Evolutionary conservation across 2,888 invertebrate genomes (phyloP), one percentile per base, ranked within the genome.

Genomic region (Epinotia nisella): DNA sequence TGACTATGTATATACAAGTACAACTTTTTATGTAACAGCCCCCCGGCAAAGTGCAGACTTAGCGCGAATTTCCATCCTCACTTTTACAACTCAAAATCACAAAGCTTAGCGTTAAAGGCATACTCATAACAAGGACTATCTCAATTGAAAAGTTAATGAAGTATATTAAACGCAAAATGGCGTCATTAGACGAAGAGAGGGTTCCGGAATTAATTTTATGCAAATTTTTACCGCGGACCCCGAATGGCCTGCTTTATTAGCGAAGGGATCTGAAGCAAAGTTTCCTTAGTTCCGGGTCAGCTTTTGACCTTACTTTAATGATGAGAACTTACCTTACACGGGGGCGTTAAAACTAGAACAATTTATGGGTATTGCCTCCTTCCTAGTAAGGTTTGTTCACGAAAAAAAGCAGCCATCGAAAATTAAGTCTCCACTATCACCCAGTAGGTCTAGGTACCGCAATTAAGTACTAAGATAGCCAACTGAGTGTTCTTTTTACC

Each of bases 151-250:
- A 41, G 3, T 53, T 62, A 51, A 61, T 69, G 35, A 24, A 51
- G 68, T n/a, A 21, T 51, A 60, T 59, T 69, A 60, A 70, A 53
- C 21, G 51, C 61, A 64, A 13, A 65, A 58, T 15, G 13, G 70
- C 64, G 19, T 35, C 13, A 49, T 59, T 59, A 58, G 19, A 35
- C 17, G 0, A 5, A 17, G 61, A 29, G 49, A 7, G 29, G 49
- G 49, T 49, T 11, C n/a, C 17, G 10, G 9, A 49, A 51, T 64
- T 71, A 71, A 71, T 71, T 65, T 35, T 71, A 71, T 71, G 70
- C 58, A 15, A 71, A 71, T 71, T 71, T 64, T 64, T 65, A 64
- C 70, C 24, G 19, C 58, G 7, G n/a, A 19, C 70, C 24, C 21
- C 21, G 39, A 65, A 65, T 71, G 49, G 56, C 17, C 17, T 10